Conservation (phyloP, 2,888 invertebrate species). For the Eilema griseolum region DNA sequence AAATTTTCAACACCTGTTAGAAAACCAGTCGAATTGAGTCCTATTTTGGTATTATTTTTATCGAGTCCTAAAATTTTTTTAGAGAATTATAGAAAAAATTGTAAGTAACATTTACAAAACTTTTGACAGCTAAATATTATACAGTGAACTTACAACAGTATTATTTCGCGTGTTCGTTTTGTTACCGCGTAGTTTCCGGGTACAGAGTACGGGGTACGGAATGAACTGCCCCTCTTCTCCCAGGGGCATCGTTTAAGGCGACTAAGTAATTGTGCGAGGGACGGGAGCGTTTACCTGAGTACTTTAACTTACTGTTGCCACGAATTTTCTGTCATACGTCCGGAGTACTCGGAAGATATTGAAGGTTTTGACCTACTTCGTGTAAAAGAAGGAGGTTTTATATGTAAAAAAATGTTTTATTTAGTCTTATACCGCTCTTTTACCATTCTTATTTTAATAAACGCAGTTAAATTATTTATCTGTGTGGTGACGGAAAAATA, state of each 20-base stretch:
- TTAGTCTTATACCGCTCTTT: too few relatives aligned
- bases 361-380: neutral
- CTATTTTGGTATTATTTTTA: too few relatives aligned
- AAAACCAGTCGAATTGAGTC: too few relatives aligned
- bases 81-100: too few relatives aligned
- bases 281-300: conserved; percentile 23
- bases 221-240: conserved; percentile 20
- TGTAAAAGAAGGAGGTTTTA: too few relatives aligned
- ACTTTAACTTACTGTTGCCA: conserved; percentile 16
- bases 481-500: too few relatives aligned
- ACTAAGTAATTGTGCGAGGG: conserved; percentile 31
- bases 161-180: conserved; percentile 21
- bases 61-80: too few relatives aligned
- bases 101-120: neutral
- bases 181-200: conserved; percentile 13
- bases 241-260: conserved; percentile 29
- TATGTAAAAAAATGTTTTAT: too few relatives aligned
- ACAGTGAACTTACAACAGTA: neutral
- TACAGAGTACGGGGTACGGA: conserved; percentile 12
- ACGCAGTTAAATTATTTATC: too few relatives aligned
- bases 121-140: neutral
- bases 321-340: conserved; percentile 7
- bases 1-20: too few relatives aligned
- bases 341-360: neutral
- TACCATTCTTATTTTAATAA: too few relatives aligned